These are phyloP conservation scores for Scaptomyza flava DNA, from an alignment of 2,888 invertebrate species.

Conservation along the genomic window DNA sequence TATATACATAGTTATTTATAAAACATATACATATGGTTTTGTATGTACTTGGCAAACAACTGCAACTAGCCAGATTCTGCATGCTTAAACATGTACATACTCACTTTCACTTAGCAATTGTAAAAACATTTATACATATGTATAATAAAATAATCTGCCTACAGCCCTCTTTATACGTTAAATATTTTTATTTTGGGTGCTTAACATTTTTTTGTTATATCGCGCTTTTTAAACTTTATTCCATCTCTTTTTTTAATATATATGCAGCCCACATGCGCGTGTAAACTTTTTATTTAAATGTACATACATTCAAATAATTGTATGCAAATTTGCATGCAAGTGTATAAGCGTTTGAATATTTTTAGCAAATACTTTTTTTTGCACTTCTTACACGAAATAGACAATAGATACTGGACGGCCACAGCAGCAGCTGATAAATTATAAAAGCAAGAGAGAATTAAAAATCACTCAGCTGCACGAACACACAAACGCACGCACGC, in stretches of 20 bases:
- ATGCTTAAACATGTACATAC: conserved; percentile 25
- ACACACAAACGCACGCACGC: conserved; percentile 6
- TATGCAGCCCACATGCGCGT: conserved; percentile 48
- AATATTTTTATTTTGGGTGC: conserved; percentile 23
- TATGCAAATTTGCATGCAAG: background rate
- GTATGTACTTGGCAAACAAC: conserved; percentile 52
- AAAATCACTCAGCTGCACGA: conserved; percentile 56
- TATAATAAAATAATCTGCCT: conserved; percentile 13
- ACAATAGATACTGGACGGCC: conserved; percentile 29
- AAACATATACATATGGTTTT: conserved; percentile 5
- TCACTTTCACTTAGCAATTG: conserved; percentile 23
- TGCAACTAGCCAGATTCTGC: conserved; percentile 46
- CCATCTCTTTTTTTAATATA: conserved; percentile 15
- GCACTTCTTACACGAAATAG: conserved; percentile 53
- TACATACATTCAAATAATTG: background rate
- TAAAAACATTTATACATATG: conserved; percentile 5
- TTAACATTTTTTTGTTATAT: conserved; percentile 38
- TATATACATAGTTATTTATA: background rate
- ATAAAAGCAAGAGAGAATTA: conserved; percentile 32
- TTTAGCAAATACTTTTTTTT: conserved; percentile 35
- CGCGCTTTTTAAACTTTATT: conserved; percentile 18
- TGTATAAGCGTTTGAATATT: conserved; percentile 19
- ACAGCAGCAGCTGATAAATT: conserved; percentile 52
- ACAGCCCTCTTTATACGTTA: conserved; percentile 9
- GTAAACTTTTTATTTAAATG: conserved; percentile 20